phyloP scores from a whole-genome alignment of 53 echinoderm and acorn worm genomes.

The Hippasteria phrygiana region DNA sequence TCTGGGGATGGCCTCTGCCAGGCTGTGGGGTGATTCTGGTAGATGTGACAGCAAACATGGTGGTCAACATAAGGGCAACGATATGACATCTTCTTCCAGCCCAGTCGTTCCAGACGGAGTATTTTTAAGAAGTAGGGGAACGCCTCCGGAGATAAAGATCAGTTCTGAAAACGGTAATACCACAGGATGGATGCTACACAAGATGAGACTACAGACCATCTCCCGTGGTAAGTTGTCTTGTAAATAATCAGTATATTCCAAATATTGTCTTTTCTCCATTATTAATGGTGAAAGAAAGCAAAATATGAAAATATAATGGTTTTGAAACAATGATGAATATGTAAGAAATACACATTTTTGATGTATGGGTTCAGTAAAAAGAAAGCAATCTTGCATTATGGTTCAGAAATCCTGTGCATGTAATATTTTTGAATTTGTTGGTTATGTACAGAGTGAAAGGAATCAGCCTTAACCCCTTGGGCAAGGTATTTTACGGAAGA shows the following conservation, averaged over 20 bases:
- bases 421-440: no score
- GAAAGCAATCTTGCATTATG: no score
- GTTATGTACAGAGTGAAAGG: no score
- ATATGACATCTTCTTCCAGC: not conserved
- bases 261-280: not conserved
- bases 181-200: conserved; percentile 46
- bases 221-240: conserved; percentile 31
- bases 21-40: not conserved
- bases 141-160: conserved; percentile 30
- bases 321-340: no score
- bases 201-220: conserved; percentile 47
- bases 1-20: conserved; percentile 28
- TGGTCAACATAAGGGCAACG: not conserved
- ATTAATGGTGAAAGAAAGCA: no score
- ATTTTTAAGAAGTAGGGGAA: conserved; percentile 25
- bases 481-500: no score
- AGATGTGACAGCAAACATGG: not conserved
- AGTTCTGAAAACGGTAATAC: conserved; percentile 21
- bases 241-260: not conserved
- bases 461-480: no score
- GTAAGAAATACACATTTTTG: no score
- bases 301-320: no score
- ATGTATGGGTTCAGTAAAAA: no score
- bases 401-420: no score
- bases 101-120: conserved; percentile 17